These are phyloP conservation scores for Uropetala carovei DNA, from an alignment of 2,888 invertebrate species.

Conservation along the genomic window DNA sequence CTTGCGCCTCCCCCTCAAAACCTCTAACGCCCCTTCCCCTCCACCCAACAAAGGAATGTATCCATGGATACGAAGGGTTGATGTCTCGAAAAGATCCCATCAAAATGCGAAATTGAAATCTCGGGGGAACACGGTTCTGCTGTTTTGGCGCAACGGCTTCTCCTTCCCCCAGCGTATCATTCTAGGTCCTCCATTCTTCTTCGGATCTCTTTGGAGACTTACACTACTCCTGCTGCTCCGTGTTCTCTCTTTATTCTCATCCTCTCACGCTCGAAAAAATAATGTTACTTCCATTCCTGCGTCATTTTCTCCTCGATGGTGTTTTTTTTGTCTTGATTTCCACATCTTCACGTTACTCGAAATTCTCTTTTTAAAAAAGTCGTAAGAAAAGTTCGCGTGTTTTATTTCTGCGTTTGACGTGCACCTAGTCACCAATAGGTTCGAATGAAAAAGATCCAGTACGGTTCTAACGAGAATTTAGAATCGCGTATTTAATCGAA, in stretches of 20 bases:
- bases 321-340: slow-evolving; percentile 3
- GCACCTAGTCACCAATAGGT: neutral
- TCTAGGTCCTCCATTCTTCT: neutral
- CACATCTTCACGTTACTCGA: neutral
- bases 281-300: neutral
- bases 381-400: neutral
- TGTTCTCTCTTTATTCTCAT: neutral
- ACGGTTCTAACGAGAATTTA: too few relatives aligned
- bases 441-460: neutral
- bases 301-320: neutral
- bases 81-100: slow-evolving; percentile 53
- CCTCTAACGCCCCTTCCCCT: neutral
- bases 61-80: slow-evolving; percentile 43
- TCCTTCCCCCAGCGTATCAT: neutral
- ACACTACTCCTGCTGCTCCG: neutral
- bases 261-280: neutral
- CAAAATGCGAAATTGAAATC: slow-evolving; percentile 63
- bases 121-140: slow-evolving; percentile 5
- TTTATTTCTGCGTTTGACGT: neutral
- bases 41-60: slow-evolving; percentile 43
- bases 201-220: neutral
- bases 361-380: neutral
- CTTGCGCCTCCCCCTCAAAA: neutral
- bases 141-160: neutral
- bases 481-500: too few relatives aligned